These are phyloP conservation scores for Momotus momota DNA, from an alignment of 2,797 vertebrate species.

Conservation along the genomic window DNA sequence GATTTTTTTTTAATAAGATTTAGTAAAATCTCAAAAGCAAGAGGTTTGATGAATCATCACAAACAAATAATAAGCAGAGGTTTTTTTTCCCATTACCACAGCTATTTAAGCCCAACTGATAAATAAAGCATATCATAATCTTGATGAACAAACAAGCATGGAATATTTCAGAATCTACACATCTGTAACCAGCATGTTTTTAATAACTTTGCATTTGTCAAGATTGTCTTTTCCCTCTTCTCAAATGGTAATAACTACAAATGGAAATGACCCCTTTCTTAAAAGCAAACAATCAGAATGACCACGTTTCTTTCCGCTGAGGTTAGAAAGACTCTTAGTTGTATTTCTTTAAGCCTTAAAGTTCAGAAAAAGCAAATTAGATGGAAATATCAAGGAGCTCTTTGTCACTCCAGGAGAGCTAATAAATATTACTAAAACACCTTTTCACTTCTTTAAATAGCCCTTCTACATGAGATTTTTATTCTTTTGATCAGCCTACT, in stretches of 20 bases:
- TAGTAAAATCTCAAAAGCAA: neutral
- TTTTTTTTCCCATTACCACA: neutral
- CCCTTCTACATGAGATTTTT: neutral
- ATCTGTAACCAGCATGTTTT: constrained; percentile 54
- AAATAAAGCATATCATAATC: neutral
- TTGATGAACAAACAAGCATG: neutral
- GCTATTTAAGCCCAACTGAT: neutral
- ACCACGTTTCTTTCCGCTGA: constrained; percentile 53
- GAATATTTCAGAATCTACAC: constrained; percentile 28
- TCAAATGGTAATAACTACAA: constrained; percentile 37
- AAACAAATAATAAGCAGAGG: neutral
- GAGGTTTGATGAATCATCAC: neutral
- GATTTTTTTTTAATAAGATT: neutral
- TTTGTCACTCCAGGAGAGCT: neutral
- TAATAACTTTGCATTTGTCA: constrained; percentile 15
- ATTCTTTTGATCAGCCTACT: neutral
- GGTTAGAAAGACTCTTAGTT: constrained; percentile 2
- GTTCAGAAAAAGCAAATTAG: constrained; percentile 23
- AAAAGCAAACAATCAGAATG: constrained; percentile 39
- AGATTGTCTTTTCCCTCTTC: constrained; percentile 23
- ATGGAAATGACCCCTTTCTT: constrained; percentile 39
- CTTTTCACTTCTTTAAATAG: neutral
- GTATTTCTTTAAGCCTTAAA: neutral
- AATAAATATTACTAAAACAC: constrained; percentile 15
- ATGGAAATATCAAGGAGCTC: neutral